Base-by-base conservation (phyloP, 2,113 vertebrate genomes). In the Cottus gobio region DNA sequence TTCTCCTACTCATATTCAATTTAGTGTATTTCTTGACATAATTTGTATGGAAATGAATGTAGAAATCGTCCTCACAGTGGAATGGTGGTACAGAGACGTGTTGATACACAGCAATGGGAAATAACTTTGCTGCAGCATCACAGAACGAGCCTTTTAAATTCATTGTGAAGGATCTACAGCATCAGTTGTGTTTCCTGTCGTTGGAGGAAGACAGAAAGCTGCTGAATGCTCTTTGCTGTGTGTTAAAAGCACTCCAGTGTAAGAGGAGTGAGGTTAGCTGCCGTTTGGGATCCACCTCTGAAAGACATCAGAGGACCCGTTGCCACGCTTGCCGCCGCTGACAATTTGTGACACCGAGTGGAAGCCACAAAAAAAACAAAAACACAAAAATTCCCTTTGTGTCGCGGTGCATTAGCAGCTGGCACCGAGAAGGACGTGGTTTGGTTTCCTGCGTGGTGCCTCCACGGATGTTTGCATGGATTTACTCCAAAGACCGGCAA, bases 321-420 rank as follows among this genome's bases (percentile, higher is more conserved):
- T 56, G 77, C 46, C 71, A 69, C 36, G 26, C 57, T 84, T 39
- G 50, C 60, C 1, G 46, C 74, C 64, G 26, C 64, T 65, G 54
- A 74, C 54, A 57, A 72, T 82, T 74, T 83, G 68, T 73, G 79
- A 74, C 78, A 80, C 60, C 66, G 84, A 85, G 73, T 56, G 66
- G 36, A 48, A 91, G 61, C 60, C 48, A 26, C 69, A 50, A 26
- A 81, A 60, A 69, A 63, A 46, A 34, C 63, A 63, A 2, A 16
- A 44, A n/a, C n/a, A 48, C 6, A 46, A 44, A 16, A 15, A 7
- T 64, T 71, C 80, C 76, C 77, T 75, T 74, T 80, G 85, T 65
- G 54, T 72, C 54, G 68, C 3, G 67, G 72, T 64, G 72, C 83
- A 90, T 86, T 90, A 85, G 71, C 10, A 36, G 16, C 82, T 90